Evolutionary conservation across 2,888 invertebrate species (phyloP).

Genomic region (Cylloceria caligata): DNA sequence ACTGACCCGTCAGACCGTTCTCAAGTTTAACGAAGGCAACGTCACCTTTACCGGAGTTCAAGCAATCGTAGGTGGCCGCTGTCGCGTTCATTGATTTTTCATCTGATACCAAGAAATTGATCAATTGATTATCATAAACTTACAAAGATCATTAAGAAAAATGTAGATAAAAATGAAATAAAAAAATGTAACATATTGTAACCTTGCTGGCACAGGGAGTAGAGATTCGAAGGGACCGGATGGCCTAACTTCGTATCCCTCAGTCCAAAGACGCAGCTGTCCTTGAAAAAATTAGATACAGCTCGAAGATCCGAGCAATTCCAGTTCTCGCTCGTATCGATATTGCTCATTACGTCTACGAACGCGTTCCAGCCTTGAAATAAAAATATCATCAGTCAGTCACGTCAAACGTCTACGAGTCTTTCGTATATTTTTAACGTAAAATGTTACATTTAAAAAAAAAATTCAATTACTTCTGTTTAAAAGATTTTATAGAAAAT

Average conservation of each 20-base stretch:
- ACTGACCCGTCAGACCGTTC: constrained; percentile 51
- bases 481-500: too few relatives aligned
- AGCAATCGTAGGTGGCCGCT: constrained; percentile 83
- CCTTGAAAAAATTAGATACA: constrained; percentile 88
- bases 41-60: constrained; percentile 89
- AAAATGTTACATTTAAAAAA: too few relatives aligned
- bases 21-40: constrained; percentile 91
- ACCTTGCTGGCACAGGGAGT: constrained; percentile 73
- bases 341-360: constrained; percentile 74
- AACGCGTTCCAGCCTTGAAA: constrained; percentile 81
- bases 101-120: not conserved
- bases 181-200: constrained; percentile 54
- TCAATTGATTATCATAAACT: not conserved
- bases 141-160: not conserved
- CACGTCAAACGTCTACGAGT: constrained; percentile 71
- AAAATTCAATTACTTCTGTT: too few relatives aligned
- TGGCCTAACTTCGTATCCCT: constrained; percentile 39
- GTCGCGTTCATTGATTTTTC: constrained; percentile 38
- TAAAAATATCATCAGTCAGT: not conserved
- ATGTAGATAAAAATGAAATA: constrained; percentile 34
- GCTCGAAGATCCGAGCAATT: constrained; percentile 81
- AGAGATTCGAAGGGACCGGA: constrained; percentile 72
- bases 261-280: constrained; percentile 87
- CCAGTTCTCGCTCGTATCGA: constrained; percentile 59
- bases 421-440: not conserved